Evolutionary conservation across 2,797 vertebrate genomes (phyloP).

Genomic region (Crotalus adamanteus): DNA sequence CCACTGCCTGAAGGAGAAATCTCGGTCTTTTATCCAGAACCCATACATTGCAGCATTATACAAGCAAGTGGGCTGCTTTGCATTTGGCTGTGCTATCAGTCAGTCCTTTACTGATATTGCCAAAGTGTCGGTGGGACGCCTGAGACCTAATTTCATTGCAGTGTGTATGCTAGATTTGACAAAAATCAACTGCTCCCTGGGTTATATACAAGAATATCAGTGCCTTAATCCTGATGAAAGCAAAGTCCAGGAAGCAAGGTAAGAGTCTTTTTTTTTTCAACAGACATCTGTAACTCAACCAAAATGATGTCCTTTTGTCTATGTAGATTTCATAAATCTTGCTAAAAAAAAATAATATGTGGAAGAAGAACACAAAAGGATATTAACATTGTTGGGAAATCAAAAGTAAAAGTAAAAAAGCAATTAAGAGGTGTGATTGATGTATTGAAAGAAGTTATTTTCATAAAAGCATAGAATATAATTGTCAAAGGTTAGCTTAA

Average conservation of each 20-base stretch:
- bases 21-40: slow-evolving; percentile 88
- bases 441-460: neutral
- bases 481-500: neutral
- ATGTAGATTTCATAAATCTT: too few species aligned
- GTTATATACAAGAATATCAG: slow-evolving; percentile 87
- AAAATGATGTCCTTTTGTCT: rapidly evolving
- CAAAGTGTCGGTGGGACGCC: slow-evolving; percentile 94
- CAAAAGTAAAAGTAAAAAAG: neutral
- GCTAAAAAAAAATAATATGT: rapidly evolving
- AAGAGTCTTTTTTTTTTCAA: slow-evolving; percentile 3
- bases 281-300: neutral
- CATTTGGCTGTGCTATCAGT: slow-evolving; percentile 94
- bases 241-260: slow-evolving; percentile 95
- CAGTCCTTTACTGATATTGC: slow-evolving; percentile 99
- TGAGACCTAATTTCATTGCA: slow-evolving; percentile 91
- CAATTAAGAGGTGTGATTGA: neutral
- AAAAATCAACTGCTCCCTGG: slow-evolving; percentile 83
- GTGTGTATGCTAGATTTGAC: slow-evolving; percentile 83
- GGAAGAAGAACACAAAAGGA: neutral
- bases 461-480: neutral
- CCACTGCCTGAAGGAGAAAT: slow-evolving; percentile 88
- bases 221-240: slow-evolving; percentile 76
- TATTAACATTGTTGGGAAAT: neutral
- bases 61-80: slow-evolving; percentile 94
- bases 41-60: slow-evolving; percentile 92